Percentiles rank a stretch among this genome's conserved stretches.
Conservation (phyloP, 2,888 invertebrate genomes). For the Geophilus truncorum region DNA sequence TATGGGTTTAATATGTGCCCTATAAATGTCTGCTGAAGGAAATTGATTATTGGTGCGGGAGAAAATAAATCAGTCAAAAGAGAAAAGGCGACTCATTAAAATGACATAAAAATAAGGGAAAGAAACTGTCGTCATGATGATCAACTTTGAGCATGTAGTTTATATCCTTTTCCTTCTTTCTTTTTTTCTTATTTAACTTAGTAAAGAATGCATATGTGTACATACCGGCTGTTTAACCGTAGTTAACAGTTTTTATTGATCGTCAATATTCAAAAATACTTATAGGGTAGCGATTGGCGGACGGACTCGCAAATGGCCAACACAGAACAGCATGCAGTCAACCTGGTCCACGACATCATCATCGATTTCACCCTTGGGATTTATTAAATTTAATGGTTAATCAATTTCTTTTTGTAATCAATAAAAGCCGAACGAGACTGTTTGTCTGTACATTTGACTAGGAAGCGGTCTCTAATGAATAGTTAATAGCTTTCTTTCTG, state of each 20-base stretch:
- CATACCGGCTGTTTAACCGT: no score
- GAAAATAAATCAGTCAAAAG: not conserved
- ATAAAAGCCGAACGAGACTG: not conserved
- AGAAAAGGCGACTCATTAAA: not conserved
- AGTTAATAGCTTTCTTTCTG: not conserved
- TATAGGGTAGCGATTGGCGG: not conserved
- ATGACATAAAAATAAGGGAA: not conserved
- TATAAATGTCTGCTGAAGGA: slow-evolving; percentile 25
- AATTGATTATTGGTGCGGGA: slow-evolving; percentile 15
- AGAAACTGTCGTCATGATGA: not conserved
- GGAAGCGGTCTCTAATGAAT: not conserved
- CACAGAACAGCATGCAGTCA: not conserved
- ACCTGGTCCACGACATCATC: not conserved
- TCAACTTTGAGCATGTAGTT: not conserved
- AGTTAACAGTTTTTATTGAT: not conserved
- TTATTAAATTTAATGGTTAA: not conserved
- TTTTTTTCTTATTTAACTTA: not conserved
- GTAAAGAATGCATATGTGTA: not conserved
- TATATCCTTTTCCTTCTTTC: not conserved
- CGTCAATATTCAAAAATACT: not conserved
- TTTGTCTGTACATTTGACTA: not conserved
- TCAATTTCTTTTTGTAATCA: not conserved
- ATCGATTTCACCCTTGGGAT: not conserved
- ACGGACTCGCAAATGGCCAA: slow-evolving; percentile 20
- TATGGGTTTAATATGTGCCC: slow-evolving; percentile 12